A percentile compares a stretch with the other conserved stretches of the same genome.
Conservation (phyloP, 2,888 invertebrate genomes). For the Hipparchia sbordonii region DNA sequence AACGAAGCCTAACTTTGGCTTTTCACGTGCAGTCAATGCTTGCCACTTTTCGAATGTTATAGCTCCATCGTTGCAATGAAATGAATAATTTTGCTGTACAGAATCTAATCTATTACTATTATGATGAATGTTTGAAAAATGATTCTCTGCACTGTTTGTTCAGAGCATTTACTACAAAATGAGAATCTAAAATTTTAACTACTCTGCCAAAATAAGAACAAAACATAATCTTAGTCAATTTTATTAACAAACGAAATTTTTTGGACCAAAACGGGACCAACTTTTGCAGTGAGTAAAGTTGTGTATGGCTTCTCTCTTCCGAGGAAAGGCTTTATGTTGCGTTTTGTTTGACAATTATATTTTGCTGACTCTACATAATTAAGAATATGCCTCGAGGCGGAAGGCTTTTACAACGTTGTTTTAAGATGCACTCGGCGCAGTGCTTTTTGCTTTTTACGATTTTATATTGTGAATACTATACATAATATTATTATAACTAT, state of each 20-base stretch:
- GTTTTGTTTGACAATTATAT: constrained; percentile 39
- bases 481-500: not conserved
- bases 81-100: too few species aligned
- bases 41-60: too few species aligned
- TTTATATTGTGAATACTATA: constrained; percentile 10
- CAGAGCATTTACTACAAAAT: too few species aligned
- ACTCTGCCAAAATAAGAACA: too few species aligned
- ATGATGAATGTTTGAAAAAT: too few species aligned
- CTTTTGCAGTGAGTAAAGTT: not conserved
- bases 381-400: constrained; percentile 39
- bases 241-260: not conserved
- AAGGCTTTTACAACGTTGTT: constrained; percentile 37
- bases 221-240: too few species aligned
- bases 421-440: constrained; percentile 27
- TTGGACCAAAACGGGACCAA: not conserved
- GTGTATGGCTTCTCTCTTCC: not conserved
- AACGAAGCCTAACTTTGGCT: not conserved
- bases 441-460: constrained; percentile 19
- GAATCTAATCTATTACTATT: too few species aligned
- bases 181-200: too few species aligned
- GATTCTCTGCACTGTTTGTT: too few species aligned
- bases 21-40: not conserved
- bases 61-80: too few species aligned
- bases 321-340: not conserved
- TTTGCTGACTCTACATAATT: constrained; percentile 41